A percentile compares a stretch with the other conserved stretches of the same genome.
These are phyloP conservation scores for Cephalotes varians DNA, from an alignment of 2,888 invertebrate genomes.

Conservation along the genomic window DNA sequence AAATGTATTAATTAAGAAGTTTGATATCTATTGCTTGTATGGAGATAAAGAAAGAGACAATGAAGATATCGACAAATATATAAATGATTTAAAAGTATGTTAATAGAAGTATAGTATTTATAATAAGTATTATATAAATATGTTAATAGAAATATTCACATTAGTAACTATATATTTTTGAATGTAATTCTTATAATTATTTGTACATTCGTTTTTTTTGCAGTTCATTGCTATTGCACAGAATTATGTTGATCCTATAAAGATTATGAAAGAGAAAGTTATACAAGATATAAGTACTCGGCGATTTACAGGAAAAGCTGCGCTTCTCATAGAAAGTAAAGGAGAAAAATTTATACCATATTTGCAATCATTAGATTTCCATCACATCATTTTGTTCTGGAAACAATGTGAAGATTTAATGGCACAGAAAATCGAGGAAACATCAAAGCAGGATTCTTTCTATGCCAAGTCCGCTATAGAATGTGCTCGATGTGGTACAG, in stretches of 20 bases:
- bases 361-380: background rate
- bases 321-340: background rate
- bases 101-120: background rate
- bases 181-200: background rate
- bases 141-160: too few relatives aligned
- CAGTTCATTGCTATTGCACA: background rate
- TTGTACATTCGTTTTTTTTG: background rate
- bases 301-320: background rate
- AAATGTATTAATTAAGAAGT: slow-evolving; percentile 37
- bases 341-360: background rate
- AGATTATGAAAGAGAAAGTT: slow-evolving; percentile 1
- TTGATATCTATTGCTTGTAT: slow-evolving; percentile 53
- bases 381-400: slow-evolving; percentile 15
- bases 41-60: background rate
- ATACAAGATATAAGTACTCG: background rate
- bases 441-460: background rate
- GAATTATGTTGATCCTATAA: background rate
- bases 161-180: background rate
- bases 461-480: too few relatives aligned
- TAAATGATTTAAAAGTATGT: slow-evolving; percentile 49
- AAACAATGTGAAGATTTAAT: slow-evolving; percentile 22
- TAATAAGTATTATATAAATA: slow-evolving; percentile 14
- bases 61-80: slow-evolving; percentile 46
- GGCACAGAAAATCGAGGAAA: background rate
- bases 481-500: slow-evolving; percentile 35